Base-by-base conservation (phyloP, 2,113 vertebrate species). In the Engraulis encrasicolus region DNA sequence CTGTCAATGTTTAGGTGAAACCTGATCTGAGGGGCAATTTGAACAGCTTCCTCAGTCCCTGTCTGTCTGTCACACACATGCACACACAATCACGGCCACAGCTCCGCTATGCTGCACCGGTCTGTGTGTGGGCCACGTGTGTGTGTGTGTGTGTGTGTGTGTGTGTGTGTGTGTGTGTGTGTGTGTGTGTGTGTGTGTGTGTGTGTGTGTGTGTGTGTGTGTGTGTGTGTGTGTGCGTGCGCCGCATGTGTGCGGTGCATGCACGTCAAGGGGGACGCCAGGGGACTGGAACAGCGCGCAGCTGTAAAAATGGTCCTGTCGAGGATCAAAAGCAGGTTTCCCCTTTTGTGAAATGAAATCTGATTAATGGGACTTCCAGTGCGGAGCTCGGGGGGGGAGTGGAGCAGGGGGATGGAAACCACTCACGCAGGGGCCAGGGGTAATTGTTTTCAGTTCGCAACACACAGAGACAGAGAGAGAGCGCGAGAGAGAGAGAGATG, bases 1-100 rank as follows among this genome's bases (percentile, higher is more conserved):
- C 77, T 82, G 83, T 74, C 34, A 85, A 83, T 81, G 82, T 92
- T 93, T 92, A 91, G 91, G 78, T 84, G 90, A 91, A 91, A 93
- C 83, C 2, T 50, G 85, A 92, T 86, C 83, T 83, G 38, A 18
- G 31, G 38, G n/a, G 54, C n/a, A 20, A 85, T 58, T 80, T 86
- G 78, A 14, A 78, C 58, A 45, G 78, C 71, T 37, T 66, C 86
- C 83, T 89, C 58, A 66, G n/a, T 31, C 49, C 19, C 71, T 71
- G 37, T 79, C 49, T 54, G 37, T 12, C 20, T 58, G 45, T 52
- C 84, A 82, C 84, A n/a, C n/a, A n/a, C n/a, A n/a, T n/a, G n/a
- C n/a, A n/a, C n/a, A 84, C 82, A 82, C 12, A 9, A 71, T 54
- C 74, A n/a, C 9, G 20, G 23, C 12, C 66, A 3, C 15, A 0